Evolutionary conservation across 2,113 vertebrate species (phyloP).

Genomic region (Poecilia latipinna): DNA sequence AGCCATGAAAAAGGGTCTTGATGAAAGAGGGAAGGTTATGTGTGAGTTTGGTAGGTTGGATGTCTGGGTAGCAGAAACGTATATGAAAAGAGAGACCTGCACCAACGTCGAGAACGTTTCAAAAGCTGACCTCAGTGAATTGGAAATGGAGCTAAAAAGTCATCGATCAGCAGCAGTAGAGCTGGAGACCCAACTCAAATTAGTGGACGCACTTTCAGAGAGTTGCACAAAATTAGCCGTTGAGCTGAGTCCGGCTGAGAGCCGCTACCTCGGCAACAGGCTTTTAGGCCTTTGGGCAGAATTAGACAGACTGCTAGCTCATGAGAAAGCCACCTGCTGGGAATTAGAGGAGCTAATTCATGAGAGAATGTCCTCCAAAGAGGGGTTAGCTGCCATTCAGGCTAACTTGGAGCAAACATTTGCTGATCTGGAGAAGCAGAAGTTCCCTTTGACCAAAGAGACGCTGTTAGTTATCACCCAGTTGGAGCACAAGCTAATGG

Average conservation of each 20-base stretch:
- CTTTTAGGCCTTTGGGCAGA: conserved; percentile 82
- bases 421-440: conserved; percentile 45
- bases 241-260: conserved; percentile 84
- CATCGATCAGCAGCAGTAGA: conserved; percentile 76
- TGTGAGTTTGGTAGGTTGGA: conserved; percentile 77
- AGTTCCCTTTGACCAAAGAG: conserved; percentile 68
- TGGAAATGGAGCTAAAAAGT: conserved; percentile 44
- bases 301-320: conserved; percentile 77
- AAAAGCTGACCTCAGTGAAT: conserved; percentile 64
- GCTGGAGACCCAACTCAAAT: conserved; percentile 68
- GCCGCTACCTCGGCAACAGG: conserved; percentile 83
- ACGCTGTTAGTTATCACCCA: conserved; percentile 30
- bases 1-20: conserved; percentile 80
- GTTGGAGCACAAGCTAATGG: conserved; percentile 64
- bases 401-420: conserved; percentile 74
- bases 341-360: conserved; percentile 80
- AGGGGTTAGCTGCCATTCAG: conserved; percentile 75
- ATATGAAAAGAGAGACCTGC: conserved; percentile 44
- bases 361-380: conserved; percentile 75
- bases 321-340: conserved; percentile 76
- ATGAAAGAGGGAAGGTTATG: conserved; percentile 81
- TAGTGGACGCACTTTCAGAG: conserved; percentile 72
- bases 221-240: conserved; percentile 62
- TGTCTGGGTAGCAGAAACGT: conserved; percentile 68
- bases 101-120: conserved; percentile 60